These are phyloP conservation scores for Corydoras sp. DNA, from an alignment of 2,113 vertebrate species.

Conservation along the genomic window DNA sequence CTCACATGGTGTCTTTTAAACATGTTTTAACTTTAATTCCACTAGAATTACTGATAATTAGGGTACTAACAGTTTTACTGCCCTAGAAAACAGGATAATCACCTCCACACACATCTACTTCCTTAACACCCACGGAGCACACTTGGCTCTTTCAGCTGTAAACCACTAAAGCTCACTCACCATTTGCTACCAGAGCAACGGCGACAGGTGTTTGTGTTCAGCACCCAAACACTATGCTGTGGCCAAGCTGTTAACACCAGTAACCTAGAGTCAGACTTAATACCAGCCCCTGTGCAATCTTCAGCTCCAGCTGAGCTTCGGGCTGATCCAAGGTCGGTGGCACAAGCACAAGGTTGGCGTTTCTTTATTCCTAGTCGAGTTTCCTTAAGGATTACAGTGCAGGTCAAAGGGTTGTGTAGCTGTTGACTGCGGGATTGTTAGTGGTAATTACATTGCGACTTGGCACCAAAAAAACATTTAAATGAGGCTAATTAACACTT, in stretches of 20 bases:
- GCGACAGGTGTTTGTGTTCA: conserved; percentile 46
- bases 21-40: conserved; percentile 33
- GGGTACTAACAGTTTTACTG: conserved; percentile 91
- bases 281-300: conserved; percentile 15
- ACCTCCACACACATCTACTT: conserved; percentile 34
- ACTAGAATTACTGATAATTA: conserved; percentile 81
- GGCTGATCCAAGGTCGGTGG: conserved; percentile 31
- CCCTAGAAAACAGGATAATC: conserved; percentile 92
- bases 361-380: conserved; percentile 4
- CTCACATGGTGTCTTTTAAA: conserved; percentile 33
- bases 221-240: conserved; percentile 17
- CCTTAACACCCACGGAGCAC: conserved; percentile 32
- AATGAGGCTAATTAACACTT: not conserved
- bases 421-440: conserved; percentile 34
- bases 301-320: conserved; percentile 20
- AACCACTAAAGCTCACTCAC: conserved; percentile 40
- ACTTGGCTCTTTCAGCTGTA: conserved; percentile 32
- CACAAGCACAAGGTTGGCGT: conserved; percentile 11
- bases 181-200: conserved; percentile 43
- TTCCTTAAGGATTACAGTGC: conserved; percentile 16
- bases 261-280: conserved; percentile 36
- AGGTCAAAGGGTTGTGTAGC: conserved; percentile 3
- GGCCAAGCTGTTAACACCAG: conserved; percentile 27
- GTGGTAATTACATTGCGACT: conserved; percentile 36
- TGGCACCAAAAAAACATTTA: conserved; percentile 10